Evolutionary conservation across 2,797 vertebrate genomes (phyloP).

Genomic region (Tolypeutes matacus): DNA sequence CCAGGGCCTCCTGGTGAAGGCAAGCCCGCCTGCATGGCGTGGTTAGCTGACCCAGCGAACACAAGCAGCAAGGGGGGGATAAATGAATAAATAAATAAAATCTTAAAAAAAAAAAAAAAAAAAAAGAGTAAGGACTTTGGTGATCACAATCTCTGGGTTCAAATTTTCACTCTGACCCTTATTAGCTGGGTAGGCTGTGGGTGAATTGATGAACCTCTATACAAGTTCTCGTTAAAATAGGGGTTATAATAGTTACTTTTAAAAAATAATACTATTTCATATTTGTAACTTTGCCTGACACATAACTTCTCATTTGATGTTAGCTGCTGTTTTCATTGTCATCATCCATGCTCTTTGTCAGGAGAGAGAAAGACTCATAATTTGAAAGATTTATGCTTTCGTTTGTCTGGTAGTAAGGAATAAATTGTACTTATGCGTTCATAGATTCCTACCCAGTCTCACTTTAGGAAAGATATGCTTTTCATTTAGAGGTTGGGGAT

Average conservation of each 20-base stretch:
- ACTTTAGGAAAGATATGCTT: neutral
- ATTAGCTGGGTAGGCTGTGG: neutral
- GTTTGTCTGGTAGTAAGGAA: neutral
- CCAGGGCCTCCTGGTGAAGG: too few species aligned
- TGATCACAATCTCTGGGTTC: neutral
- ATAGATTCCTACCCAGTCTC: neutral
- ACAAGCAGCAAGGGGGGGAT: too few species aligned
- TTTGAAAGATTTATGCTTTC: constrained; percentile 8
- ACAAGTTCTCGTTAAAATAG: constrained; percentile 7
- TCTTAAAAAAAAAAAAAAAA: too few species aligned
- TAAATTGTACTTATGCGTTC: neutral
- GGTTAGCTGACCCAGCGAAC: too few species aligned
- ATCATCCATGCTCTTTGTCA: neutral
- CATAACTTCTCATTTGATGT: constrained; percentile 18
- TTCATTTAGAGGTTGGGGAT: constrained; percentile 8
- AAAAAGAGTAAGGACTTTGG: constrained; percentile 1
- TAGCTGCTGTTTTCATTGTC: neutral
- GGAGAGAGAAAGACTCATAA: neutral
- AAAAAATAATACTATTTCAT: too few species aligned
- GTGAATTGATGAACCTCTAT: neutral
- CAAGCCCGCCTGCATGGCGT: too few species aligned
- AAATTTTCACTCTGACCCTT: neutral
- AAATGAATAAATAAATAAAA: too few species aligned
- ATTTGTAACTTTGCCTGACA: neutral
- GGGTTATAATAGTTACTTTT: neutral